Evolutionary conservation across 2,113 vertebrate species (phyloP).

Genomic region (Hiodon alosoides): DNA sequence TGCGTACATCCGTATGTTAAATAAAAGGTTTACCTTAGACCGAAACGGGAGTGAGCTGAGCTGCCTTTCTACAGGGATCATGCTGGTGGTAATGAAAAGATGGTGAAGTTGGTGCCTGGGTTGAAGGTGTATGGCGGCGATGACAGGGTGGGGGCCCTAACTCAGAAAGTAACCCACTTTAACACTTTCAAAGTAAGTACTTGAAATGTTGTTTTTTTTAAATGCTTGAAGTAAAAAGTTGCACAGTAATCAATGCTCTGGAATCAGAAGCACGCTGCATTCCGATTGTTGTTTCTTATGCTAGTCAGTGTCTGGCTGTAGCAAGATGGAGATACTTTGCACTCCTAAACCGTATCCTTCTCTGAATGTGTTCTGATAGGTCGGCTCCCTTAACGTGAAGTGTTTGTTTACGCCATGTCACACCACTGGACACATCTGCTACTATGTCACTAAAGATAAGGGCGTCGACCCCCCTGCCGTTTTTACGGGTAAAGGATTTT

Average conservation of each 20-base stretch:
- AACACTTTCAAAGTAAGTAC: slow-evolving; percentile 75
- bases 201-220: not conserved
- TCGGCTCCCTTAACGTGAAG: slow-evolving; percentile 85
- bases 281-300: not conserved
- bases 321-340: too few relatives aligned
- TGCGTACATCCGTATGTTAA: too few relatives aligned
- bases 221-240: not conserved
- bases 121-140: slow-evolving; percentile 87
- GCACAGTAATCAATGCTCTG: not conserved
- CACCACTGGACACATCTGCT: slow-evolving; percentile 96
- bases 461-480: slow-evolving; percentile 81
- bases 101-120: slow-evolving; percentile 76
- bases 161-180: slow-evolving; percentile 80
- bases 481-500: slow-evolving; percentile 78
- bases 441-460: slow-evolving; percentile 84
- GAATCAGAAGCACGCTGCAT: not conserved
- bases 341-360: not conserved
- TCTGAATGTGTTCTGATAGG: slow-evolving; percentile 50
- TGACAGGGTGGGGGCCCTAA: slow-evolving; percentile 79
- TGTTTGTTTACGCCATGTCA: slow-evolving; percentile 93
- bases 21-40: too few relatives aligned
- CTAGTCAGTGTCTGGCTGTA: not conserved
- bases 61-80: slow-evolving; percentile 76
- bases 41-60: not conserved
- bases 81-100: slow-evolving; percentile 90